Evolutionary conservation across 1,140 invertebrate genomes (phyloP), one percentile per base, ranked within the genome.

Genomic region (Mamestra configurata): DNA sequence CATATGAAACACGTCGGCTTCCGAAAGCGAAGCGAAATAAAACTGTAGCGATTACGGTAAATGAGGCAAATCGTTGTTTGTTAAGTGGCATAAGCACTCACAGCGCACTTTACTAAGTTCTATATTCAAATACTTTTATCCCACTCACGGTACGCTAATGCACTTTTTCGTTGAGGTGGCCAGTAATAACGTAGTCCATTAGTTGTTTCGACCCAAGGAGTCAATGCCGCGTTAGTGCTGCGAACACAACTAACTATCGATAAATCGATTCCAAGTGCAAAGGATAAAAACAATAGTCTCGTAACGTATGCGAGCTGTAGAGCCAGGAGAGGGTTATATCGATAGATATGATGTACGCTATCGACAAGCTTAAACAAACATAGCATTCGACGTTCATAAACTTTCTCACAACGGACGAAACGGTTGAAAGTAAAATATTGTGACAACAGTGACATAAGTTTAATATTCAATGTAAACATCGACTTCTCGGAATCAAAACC

Each of bases 91-190:
- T 82, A 81, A 90, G 88, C 89, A 89, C 90, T 92, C 85, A 87
- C 86, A 84, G 86, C 83, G 88, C 85, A 90, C 89, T 91, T 90
- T 89, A 87, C 88, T 91, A 88, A 89, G 86, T 82, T 90, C 87
- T 90, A 89, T 93, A 93, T 93, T 93, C 90, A 91, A 93, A 94
- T 93, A 92, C 89, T 92, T 91, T 90, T 93, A 90, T 92, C 70
- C 89, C 89, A 92, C 88, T 93, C 88, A 92, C 86, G 81, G 84
- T 86, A 88, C 88, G 88, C 90, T 93, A 94, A 94, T 94, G 91
- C 86, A 92, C 87, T 94, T 94, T 92, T 93, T 92, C 87, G 88
- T 91, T 66, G 85, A 89, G 84, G 87, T 90, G 86, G 85, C 86
- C 85, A 84, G 88, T 92, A 92, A 93, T 93, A 92, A 89, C 85